Evolutionary conservation across 2,113 vertebrate species (phyloP).

Genomic region (Tiliqua scincoides): DNA sequence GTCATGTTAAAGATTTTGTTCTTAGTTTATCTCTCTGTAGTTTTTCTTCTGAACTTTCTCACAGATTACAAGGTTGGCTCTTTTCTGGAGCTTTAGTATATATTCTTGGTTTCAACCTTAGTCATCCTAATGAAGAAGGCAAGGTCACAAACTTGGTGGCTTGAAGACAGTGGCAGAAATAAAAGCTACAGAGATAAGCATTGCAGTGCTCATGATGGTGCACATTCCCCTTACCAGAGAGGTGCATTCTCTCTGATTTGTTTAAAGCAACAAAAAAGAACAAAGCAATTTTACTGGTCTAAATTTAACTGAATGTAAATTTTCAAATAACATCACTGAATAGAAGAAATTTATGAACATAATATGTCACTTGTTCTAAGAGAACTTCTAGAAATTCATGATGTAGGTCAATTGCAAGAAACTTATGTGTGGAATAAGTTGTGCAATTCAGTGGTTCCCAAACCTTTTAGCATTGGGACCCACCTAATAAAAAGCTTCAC

Average conservation of each 20-base stretch:
- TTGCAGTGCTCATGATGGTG: slow-evolving; percentile 10
- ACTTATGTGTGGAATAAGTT: neutral
- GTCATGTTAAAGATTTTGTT: neutral
- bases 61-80: neutral
- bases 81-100: neutral
- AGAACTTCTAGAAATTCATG: neutral
- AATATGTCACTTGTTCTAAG: neutral
- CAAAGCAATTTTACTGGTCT: neutral
- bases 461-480: no score
- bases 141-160: neutral
- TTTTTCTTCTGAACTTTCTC: neutral
- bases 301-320: neutral
- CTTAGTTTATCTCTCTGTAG: neutral
- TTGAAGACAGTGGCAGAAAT: neutral
- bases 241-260: slow-evolving; percentile 1
- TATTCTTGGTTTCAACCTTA: neutral
- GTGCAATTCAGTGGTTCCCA: no score
- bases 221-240: neutral
- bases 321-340: neutral
- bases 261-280: neutral
- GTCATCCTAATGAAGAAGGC: neutral
- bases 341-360: neutral
- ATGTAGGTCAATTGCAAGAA: neutral
- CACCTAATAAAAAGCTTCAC: no score
- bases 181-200: neutral